Conservation (phyloP, 2,113 vertebrate genomes). For the Nibea coibor region DNA sequence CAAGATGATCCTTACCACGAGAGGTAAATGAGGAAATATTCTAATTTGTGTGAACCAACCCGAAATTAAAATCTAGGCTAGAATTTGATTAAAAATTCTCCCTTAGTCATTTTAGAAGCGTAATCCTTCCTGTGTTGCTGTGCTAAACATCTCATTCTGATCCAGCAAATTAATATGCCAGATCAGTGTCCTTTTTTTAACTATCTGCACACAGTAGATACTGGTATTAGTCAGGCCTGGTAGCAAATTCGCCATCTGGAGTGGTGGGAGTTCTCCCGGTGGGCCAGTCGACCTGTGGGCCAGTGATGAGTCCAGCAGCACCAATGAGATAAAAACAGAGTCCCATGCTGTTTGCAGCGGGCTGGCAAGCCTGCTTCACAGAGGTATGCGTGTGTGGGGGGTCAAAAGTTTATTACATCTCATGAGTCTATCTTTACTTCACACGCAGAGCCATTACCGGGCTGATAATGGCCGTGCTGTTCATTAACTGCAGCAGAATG, state of each 20-base stretch:
- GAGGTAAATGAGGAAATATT: not conserved
- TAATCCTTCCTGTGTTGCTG: slow-evolving; percentile 9
- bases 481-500: not conserved
- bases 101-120: slow-evolving; percentile 4
- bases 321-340: slow-evolving; percentile 45
- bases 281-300: slow-evolving; percentile 51
- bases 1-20: not conserved
- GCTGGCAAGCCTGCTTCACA: slow-evolving; percentile 11
- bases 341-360: slow-evolving; percentile 30
- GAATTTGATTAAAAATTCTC: not conserved
- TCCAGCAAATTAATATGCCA: slow-evolving; percentile 18
- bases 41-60: not conserved
- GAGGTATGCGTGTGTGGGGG: slow-evolving; percentile 1
- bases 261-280: slow-evolving; percentile 59
- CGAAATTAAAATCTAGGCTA: not conserved
- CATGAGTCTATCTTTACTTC: slow-evolving; percentile 32
- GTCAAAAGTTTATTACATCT: slow-evolving; percentile 48
- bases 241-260: slow-evolving; percentile 68
- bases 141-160: slow-evolving; percentile 27
- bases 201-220: slow-evolving; percentile 35
- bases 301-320: slow-evolving; percentile 44
- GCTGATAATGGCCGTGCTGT: slow-evolving; percentile 20
- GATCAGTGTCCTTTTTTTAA: slow-evolving; percentile 43
- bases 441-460: slow-evolving; percentile 29
- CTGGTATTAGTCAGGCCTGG: slow-evolving; percentile 60